These are phyloP conservation scores for Stenichneumon culpator DNA, from an alignment of 2,888 invertebrate species.

Conservation along the genomic window DNA sequence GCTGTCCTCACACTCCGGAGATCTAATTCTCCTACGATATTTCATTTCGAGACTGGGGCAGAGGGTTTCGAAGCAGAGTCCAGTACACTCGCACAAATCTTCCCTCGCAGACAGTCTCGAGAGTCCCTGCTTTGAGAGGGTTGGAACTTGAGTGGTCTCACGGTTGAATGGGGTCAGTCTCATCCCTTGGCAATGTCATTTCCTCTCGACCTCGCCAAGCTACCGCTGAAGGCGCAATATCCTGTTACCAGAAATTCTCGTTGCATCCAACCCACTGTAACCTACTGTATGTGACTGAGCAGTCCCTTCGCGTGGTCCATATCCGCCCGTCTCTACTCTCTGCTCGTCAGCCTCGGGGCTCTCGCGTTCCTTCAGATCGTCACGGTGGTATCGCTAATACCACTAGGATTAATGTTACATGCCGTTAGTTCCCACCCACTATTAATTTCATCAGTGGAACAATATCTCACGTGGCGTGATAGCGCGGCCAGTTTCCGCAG, in stretches of 20 bases:
- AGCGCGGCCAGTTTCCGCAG: slow-evolving; percentile 58
- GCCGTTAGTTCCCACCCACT: slow-evolving; percentile 77
- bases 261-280: neutral
- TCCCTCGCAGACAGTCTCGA: slow-evolving; percentile 67
- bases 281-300: neutral
- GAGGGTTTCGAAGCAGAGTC: slow-evolving; percentile 61
- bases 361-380: slow-evolving; percentile 69
- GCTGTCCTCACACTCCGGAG: slow-evolving; percentile 2
- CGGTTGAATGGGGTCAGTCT: slow-evolving; percentile 42
- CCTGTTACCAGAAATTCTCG: slow-evolving; percentile 70
- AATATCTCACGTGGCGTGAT: slow-evolving; percentile 79
- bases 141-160: slow-evolving; percentile 34
- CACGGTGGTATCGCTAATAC: slow-evolving; percentile 78
- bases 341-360: slow-evolving; percentile 29
- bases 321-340: slow-evolving; percentile 19
- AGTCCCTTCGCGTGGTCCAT: slow-evolving; percentile 41
- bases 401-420: slow-evolving; percentile 82
- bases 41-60: slow-evolving; percentile 70
- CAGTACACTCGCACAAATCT: slow-evolving; percentile 71
- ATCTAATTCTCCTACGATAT: slow-evolving; percentile 71
- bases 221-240: slow-evolving; percentile 73
- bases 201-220: slow-evolving; percentile 46
- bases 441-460: slow-evolving; percentile 82
- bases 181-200: slow-evolving; percentile 55
- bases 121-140: slow-evolving; percentile 37